Percentiles rank a stretch among this genome's conserved stretches.
Conservation (phyloP, 2,113 vertebrate species). For the Esox niger region DNA sequence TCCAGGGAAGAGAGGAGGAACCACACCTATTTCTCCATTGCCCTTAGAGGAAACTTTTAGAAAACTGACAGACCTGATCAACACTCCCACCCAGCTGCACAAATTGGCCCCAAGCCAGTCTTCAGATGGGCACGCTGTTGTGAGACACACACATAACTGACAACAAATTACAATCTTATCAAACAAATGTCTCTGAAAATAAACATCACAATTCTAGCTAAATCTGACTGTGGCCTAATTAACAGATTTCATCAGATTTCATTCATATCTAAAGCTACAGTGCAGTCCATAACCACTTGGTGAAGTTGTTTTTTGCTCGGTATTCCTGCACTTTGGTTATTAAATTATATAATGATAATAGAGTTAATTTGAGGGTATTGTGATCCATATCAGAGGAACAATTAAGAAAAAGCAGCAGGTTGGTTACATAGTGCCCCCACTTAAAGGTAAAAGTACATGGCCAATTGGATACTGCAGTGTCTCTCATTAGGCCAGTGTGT, state of each 20-base stretch:
- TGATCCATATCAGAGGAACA: no score
- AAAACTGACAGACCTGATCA: constrained; percentile 13
- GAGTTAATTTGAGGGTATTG: no score
- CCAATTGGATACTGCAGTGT: no score
- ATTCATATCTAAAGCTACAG: background rate
- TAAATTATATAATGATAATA: no score
- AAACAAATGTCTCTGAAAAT: constrained; percentile 13
- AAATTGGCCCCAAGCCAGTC: constrained; percentile 5
- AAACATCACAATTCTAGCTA: background rate
- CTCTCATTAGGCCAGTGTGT: no score
- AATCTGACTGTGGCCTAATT: background rate
- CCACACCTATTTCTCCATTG: background rate
- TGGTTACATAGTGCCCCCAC: no score
- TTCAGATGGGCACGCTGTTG: constrained; percentile 9
- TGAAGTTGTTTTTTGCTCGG: no score
- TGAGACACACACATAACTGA: constrained; percentile 14
- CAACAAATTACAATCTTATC: constrained; percentile 13
- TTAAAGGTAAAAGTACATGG: no score
- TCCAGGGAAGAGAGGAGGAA: background rate
- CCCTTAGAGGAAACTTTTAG: constrained; percentile 20
- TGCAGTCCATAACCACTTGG: no score
- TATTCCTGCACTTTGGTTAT: no score
- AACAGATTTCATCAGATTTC: no score
- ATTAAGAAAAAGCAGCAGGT: no score
- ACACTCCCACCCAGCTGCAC: constrained; percentile 15